phyloP scores from a whole-genome alignment of 2,888 invertebrate genomes.

The Micoletzkya japonica region DNA sequence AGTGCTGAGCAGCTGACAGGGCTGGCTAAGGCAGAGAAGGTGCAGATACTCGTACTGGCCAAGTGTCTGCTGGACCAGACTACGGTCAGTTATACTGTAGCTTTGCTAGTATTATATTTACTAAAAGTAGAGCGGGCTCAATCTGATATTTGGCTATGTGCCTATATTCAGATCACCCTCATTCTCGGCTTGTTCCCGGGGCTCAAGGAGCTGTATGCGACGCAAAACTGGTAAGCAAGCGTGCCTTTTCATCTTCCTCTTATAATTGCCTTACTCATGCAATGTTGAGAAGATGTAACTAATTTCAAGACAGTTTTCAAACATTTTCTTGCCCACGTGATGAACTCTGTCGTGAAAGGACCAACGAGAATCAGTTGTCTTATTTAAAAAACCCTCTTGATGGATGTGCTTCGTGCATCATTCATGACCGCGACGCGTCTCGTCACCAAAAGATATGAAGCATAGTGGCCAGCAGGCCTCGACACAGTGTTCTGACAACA shows the following conservation, averaged over 20 bases:
- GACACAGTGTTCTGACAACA: too few species aligned
- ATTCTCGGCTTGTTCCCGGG: slow-evolving; percentile 14
- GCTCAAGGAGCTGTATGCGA: slow-evolving; percentile 14
- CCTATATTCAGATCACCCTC: slow-evolving; percentile 9
- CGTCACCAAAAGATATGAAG: too few species aligned
- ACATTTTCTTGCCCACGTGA: too few species aligned
- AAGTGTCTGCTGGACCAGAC: slow-evolving; percentile 20
- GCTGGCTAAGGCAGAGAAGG: background rate
- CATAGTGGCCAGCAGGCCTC: too few species aligned
- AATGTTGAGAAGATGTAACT: too few species aligned
- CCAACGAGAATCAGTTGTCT: too few species aligned
- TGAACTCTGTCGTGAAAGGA: too few species aligned
- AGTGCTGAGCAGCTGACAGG: too few species aligned
- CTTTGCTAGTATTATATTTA: background rate
- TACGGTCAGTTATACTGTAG: slow-evolving; percentile 9
- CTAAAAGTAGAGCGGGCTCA: background rate
- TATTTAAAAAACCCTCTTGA: too few species aligned
- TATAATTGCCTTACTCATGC: background rate
- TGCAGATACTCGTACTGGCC: slow-evolving; percentile 11
- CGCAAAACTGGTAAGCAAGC: slow-evolving; percentile 7
- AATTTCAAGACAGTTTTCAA: too few species aligned
- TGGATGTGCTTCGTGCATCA: too few species aligned
- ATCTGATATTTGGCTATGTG: background rate
- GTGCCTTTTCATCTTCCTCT: background rate
- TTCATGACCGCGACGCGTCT: too few species aligned